Conservation (phyloP, 2,888 invertebrate genomes). For the Fragum fragum region DNA sequence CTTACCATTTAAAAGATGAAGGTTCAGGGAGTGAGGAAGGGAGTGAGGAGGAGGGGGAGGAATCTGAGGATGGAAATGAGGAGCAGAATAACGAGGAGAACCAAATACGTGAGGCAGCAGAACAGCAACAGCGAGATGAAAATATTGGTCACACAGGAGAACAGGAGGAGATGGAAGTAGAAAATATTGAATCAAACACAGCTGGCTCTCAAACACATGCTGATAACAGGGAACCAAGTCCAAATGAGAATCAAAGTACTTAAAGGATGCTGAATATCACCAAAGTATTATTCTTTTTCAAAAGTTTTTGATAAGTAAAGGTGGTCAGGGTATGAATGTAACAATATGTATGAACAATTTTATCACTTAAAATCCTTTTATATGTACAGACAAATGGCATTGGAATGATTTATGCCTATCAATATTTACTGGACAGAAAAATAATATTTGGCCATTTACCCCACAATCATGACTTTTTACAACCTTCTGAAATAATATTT, state of each 20-base stretch:
- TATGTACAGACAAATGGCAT: no score
- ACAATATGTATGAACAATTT: not conserved
- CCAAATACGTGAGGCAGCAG: slow-evolving; percentile 14
- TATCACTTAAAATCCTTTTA: no score
- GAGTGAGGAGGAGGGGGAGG: slow-evolving; percentile 31
- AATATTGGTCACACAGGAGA: not conserved
- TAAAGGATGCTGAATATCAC: no score
- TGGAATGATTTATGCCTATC: no score
- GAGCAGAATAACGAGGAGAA: slow-evolving; percentile 19
- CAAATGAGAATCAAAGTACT: not conserved
- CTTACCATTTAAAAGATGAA: slow-evolving; percentile 19
- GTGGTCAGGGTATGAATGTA: no score
- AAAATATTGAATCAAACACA: slow-evolving; percentile 26
- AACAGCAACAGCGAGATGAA: no score
- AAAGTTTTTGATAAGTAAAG: no score
- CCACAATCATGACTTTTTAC: no score
- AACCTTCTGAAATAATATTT: no score
- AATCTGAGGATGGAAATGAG: slow-evolving; percentile 17
- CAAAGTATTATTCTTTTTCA: no score
- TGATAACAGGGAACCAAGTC: not conserved
- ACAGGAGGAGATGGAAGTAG: slow-evolving; percentile 40
- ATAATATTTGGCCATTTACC: no score
- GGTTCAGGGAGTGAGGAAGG: slow-evolving; percentile 36
- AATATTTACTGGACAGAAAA: no score
- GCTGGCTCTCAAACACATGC: not conserved